Evolutionary conservation across 2,113 vertebrate genomes (phyloP), one percentile per base, ranked within the genome.

Genomic region (Gavialis gangeticus): DNA sequence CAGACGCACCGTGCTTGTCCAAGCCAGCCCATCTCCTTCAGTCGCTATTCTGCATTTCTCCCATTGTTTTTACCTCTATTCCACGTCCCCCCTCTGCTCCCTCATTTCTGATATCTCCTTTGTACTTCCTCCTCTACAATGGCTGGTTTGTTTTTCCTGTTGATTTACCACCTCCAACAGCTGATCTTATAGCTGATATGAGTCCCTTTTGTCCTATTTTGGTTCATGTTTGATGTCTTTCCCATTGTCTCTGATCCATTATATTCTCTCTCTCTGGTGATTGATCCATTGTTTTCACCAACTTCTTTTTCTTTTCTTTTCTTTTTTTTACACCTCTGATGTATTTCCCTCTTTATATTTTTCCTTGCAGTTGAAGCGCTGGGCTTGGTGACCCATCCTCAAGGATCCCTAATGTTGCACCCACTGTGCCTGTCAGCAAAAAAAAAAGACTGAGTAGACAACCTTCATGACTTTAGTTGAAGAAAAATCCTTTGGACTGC

Each of bases 301-400:
- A 28, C 6, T 10, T 46, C 46, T 46, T 46, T 46, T 46, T 46
- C 46, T 46, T 46, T 46, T 9, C 9, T 46, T 46, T 9, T 46
- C 9, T 46, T 46, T 46, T 46, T 60, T 71, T 28, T 17, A 28
- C 67, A 27, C 13, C 15, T 19, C 21, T 46, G 84, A 63, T 21
- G 54, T 71, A 73, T 46, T 27, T 91, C 80, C 59, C 10, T 76
- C 89, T 93, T 60, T 57, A 73, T 37, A 82, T 92, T 75, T 90
- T 83, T 85, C 34, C 69, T 59, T 85, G 64, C 96, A 97, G 97
- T 88, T 93, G 84, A 56, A 71, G 69, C 15, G 25, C 84, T 37
- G 60, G 91, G 63, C 75, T 85, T 95, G 85, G 92, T 90, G 94
- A 94, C 78, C 24, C 14, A 2, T 80, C 87, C 56, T 27, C 37